Evolutionary conservation across 2,113 vertebrate species (phyloP).

Genomic region (Empidonax alnorum): DNA sequence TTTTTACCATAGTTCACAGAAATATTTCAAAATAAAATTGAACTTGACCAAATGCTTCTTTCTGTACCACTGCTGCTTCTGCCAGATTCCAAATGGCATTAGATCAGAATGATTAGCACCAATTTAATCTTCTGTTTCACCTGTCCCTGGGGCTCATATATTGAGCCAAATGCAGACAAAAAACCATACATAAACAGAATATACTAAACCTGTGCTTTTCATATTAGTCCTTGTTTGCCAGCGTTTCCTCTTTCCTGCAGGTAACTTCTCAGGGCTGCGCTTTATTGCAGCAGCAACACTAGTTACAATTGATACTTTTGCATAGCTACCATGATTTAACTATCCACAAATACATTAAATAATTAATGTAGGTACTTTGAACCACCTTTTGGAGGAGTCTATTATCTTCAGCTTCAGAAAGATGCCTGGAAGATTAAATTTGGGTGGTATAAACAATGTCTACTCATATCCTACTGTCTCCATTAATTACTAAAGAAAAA

Average conservation of each 20-base stretch:
- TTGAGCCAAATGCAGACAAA: neutral
- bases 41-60: neutral
- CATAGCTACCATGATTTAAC: neutral
- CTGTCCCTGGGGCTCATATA: neutral
- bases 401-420: constrained; percentile 45
- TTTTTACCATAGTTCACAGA: neutral
- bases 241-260: neutral
- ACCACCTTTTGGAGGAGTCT: constrained; percentile 15
- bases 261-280: neutral
- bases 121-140: neutral
- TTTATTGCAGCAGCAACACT: neutral
- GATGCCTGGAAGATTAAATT: constrained; percentile 50
- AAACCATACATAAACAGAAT: neutral
- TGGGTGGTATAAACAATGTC: constrained; percentile 47
- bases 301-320: neutral
- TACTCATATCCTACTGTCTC: neutral
- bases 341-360: neutral
- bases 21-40: constrained; percentile 9
- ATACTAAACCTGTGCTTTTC: neutral
- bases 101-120: neutral
- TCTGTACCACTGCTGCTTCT: neutral
- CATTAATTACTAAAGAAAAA: constrained; percentile 13
- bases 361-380: constrained; percentile 36
- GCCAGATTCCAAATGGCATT: neutral
- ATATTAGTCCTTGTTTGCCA: neutral